Evolutionary conservation across 2,888 invertebrate species (phyloP).

Genomic region (Cryptophagus acutangulus): DNA sequence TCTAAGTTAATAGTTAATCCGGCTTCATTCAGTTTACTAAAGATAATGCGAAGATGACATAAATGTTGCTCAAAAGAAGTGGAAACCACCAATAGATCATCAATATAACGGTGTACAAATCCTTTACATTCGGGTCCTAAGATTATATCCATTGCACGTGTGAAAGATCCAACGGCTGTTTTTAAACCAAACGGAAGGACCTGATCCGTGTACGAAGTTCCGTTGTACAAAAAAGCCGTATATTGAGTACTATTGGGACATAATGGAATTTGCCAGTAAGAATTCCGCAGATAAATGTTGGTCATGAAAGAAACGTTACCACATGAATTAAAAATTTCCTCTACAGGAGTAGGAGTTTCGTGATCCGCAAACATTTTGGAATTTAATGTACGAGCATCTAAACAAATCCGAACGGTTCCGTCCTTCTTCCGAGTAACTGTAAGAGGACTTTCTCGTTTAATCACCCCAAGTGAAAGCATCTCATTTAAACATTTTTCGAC

Average conservation of each 20-base stretch:
- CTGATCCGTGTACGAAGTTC: slow-evolving; percentile 9
- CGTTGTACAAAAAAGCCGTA: slow-evolving; percentile 12
- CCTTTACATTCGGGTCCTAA: slow-evolving; percentile 12
- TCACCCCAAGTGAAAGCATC: slow-evolving; percentile 32
- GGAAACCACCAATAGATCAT: slow-evolving; percentile 32
- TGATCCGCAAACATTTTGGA: slow-evolving; percentile 31
- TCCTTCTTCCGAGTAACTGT: slow-evolving; percentile 33
- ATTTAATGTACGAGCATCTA: slow-evolving; percentile 36
- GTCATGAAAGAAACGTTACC: slow-evolving; percentile 16
- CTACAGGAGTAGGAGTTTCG: slow-evolving; percentile 24
- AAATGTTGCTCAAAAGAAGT: slow-evolving; percentile 22
- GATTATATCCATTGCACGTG: slow-evolving; percentile 9
- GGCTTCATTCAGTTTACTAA: slow-evolving; percentile 18
- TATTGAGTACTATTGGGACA: slow-evolving; percentile 9
- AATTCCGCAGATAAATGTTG: slow-evolving; percentile 11
- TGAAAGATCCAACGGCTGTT: slow-evolving; percentile 12
- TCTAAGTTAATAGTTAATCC: slow-evolving; percentile 24
- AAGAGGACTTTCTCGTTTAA: slow-evolving; percentile 34
- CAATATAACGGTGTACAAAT: slow-evolving; percentile 30
- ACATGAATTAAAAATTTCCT: slow-evolving; percentile 23
- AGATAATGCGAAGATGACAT: slow-evolving; percentile 20
- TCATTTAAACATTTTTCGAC: slow-evolving; percentile 30
- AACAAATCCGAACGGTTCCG: slow-evolving; percentile 31
- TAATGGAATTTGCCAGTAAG: slow-evolving; percentile 17
- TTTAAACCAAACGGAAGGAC: slow-evolving; percentile 13